Evolutionary conservation across 92 coral and sea anemone genomes (phyloP), one percentile per base, ranked within the genome.

Genomic region (Porites rus): DNA sequence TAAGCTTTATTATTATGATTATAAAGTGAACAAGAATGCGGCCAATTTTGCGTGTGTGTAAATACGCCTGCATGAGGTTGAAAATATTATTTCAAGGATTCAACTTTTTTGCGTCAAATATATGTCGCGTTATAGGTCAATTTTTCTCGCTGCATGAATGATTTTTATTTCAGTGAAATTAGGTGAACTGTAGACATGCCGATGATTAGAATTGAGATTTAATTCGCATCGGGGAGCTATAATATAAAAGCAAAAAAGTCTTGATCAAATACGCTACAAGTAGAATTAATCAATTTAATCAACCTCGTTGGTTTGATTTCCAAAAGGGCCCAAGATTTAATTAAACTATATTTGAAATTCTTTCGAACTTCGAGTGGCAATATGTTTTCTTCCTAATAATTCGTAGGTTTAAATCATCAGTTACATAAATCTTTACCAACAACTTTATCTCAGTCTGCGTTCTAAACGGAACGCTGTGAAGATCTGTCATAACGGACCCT

Each of bases 11-110:
- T 73, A 63, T 83, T 73, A 83, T 74, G 25, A 72, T 83, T 74
- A 83, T 63, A 83, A 74, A 74, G 51, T 60, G 87, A 83, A 22
- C 64, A 83, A 83, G 65, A 83, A 72, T 83, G 70, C 61, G 74
- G 63, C 74, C 80, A 83, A 46, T 43, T 14, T 64, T 74, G 51
- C 46, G 46, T 72, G 58, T 67, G 65, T 73, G 87, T 83, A 83
- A 83, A 74, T 38, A 82, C 38, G 71, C 5, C 53, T 52, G 84
- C 78, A 54, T 72, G 78, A 61, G 59, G 69, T 60, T 60, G 59
- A 13, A 60, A 82, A 25, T 81, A 54, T 58, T 50, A 70, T 38
- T 38, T 38, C 46, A 31, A 70, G 38, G 69, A 61, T 24, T 58
- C 46, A 38, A 59, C 60, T 14, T 60, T 80, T 80, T 80, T 80